Evolutionary conservation across 35 echinoderm and acorn worm genomes (phyloP).

Genomic region (Ptychodera flava): DNA sequence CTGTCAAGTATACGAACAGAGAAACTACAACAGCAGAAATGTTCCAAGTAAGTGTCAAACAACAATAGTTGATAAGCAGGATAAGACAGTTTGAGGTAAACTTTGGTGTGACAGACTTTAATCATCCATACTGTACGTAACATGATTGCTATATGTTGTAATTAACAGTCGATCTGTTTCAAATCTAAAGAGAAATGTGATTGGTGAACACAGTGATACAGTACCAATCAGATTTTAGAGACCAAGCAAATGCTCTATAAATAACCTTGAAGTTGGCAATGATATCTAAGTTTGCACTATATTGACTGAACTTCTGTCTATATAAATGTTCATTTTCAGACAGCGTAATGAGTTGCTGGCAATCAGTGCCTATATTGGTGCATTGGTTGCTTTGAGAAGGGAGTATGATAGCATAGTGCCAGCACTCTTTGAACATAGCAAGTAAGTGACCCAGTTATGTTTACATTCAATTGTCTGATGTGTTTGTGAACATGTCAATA

Average conservation of each 20-base stretch:
- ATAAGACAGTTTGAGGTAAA: too few relatives aligned
- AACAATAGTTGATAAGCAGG: not conserved
- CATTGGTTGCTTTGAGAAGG: constrained; percentile 57
- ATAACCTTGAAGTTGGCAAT: too few relatives aligned
- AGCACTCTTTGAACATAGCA: constrained; percentile 48
- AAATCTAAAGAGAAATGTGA: too few relatives aligned
- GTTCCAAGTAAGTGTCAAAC: constrained; percentile 41
- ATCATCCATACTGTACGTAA: too few relatives aligned
- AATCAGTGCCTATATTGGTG: constrained; percentile 75
- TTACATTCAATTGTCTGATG: not conserved
- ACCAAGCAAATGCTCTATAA: too few relatives aligned
- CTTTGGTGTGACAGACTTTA: too few relatives aligned
- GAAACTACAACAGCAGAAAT: constrained; percentile 31
- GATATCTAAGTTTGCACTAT: too few relatives aligned
- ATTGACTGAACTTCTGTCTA: too few relatives aligned
- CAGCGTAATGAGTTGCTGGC: constrained; percentile 56
- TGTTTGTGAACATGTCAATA: constrained; percentile 23
- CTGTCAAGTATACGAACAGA: constrained; percentile 38
- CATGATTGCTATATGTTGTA: too few relatives aligned
- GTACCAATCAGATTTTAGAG: too few relatives aligned
- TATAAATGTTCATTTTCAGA: constrained; percentile 40
- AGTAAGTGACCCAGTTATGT: constrained; percentile 24
- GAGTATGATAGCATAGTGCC: constrained; percentile 59
- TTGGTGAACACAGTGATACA: too few relatives aligned
- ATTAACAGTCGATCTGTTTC: too few relatives aligned